Conservation (phyloP, 2,797 vertebrate genomes). For the Glossophaga mutica region DNA sequence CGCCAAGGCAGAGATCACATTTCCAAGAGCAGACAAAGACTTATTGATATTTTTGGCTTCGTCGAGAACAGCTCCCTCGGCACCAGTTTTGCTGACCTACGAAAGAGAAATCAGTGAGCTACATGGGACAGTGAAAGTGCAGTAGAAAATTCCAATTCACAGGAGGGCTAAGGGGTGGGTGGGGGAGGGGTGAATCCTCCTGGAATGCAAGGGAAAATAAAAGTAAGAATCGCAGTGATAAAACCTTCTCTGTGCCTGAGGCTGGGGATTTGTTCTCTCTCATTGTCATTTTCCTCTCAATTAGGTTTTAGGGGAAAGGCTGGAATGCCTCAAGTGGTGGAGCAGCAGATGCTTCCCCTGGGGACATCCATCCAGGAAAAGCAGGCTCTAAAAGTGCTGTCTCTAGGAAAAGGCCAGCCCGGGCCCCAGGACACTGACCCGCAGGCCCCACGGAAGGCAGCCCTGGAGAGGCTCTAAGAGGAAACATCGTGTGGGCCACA, state of each 20-base stretch:
- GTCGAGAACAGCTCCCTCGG: constrained; percentile 93
- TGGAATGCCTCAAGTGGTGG: constrained; percentile 15
- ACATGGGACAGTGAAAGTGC: neutral
- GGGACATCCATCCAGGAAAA: constrained; percentile 1
- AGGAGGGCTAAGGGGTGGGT: neutral
- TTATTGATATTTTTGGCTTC: constrained; percentile 99
- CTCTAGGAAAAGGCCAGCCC: neutral
- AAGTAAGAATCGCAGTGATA: neutral
- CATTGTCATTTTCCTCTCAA: constrained; percentile 66
- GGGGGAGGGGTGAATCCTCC: neutral
- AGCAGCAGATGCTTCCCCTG: neutral
- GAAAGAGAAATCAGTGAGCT: constrained; percentile 63
- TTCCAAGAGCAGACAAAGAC: constrained; percentile 94
- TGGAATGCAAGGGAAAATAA: neutral
- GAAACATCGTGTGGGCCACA: neutral
- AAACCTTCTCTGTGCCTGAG: neutral
- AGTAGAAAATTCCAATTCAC: neutral
- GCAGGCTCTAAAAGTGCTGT: neutral
- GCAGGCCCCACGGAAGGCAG: neutral
- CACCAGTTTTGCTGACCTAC: constrained; percentile 97
- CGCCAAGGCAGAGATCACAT: constrained; percentile 94
- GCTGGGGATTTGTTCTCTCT: constrained; percentile 28
- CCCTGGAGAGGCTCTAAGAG: neutral
- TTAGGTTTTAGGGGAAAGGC: constrained; percentile 64
- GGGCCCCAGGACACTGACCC: neutral